A percentile compares a stretch with the other conserved stretches of the same genome.
Conservation (phyloP, 2,113 vertebrate genomes). For the Cyphomyrus discorhynchus region DNA sequence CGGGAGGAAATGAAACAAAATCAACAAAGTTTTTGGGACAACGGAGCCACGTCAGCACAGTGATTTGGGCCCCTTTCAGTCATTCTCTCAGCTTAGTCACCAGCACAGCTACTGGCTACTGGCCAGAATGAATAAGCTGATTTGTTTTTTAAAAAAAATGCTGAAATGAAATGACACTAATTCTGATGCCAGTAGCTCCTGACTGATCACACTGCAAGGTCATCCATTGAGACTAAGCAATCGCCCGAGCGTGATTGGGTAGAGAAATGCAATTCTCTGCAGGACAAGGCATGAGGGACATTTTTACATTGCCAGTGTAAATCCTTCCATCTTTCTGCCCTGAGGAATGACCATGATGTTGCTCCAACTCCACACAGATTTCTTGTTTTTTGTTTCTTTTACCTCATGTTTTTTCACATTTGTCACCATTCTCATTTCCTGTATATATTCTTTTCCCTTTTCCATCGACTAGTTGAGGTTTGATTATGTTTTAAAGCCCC, state of each 20-base stretch:
- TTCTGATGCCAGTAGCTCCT: constrained; percentile 9
- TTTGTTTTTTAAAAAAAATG: constrained; percentile 31
- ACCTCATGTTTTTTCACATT: neutral
- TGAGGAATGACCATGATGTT: neutral
- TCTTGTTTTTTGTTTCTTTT: neutral
- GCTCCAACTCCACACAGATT: neutral
- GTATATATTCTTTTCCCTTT: neutral
- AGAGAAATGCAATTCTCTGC: neutral
- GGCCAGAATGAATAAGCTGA: constrained; percentile 25
- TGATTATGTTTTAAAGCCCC: neutral
- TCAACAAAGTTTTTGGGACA: neutral
- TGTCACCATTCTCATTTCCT: neutral
- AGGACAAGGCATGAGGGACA: neutral
- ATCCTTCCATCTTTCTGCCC: neutral
- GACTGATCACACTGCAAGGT: neutral
- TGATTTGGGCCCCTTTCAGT: neutral
- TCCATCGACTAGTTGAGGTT: neutral
- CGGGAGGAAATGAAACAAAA: neutral
- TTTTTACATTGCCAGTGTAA: neutral
- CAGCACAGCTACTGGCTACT: constrained; percentile 13
- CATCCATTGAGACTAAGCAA: neutral
- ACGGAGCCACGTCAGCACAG: neutral
- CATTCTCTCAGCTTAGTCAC: constrained; percentile 15
- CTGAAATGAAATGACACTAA: constrained; percentile 19
- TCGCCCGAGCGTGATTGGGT: neutral